phyloP scores from a whole-genome alignment of 2,113 vertebrate genomes.

The Xenotilapia flavipinnis region DNA sequence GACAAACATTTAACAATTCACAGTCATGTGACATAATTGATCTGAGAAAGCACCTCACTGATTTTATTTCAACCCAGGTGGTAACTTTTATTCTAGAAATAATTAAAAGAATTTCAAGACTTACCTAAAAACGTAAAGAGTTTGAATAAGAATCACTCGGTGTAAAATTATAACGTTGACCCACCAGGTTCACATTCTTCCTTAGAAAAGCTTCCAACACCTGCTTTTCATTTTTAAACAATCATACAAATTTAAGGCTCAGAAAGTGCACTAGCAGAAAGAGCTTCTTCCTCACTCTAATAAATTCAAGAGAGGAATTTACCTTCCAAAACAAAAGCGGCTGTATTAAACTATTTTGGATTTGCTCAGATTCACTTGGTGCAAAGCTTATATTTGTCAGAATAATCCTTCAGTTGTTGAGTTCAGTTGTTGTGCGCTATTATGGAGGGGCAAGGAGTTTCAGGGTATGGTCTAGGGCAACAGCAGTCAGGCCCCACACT shows the following conservation, averaged over 20 bases:
- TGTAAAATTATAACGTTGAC: background rate
- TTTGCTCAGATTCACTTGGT: background rate
- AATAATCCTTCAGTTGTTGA: background rate
- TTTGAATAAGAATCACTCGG: background rate
- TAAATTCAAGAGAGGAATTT: background rate
- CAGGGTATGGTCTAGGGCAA: conserved; percentile 78
- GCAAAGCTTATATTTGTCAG: background rate
- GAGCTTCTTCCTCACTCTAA: background rate
- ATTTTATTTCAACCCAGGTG: background rate
- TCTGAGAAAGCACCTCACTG: background rate
- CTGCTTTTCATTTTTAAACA: background rate
- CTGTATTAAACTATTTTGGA: background rate
- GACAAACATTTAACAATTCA: background rate
- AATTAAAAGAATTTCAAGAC: background rate
- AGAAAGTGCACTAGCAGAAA: background rate
- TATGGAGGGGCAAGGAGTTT: conserved; percentile 61
- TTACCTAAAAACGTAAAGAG: background rate
- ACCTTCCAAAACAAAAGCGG: background rate
- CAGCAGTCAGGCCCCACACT: conserved; percentile 88
- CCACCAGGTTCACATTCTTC: background rate
- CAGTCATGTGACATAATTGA: background rate
- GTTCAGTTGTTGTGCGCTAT: background rate
- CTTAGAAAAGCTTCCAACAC: background rate
- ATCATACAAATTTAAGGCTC: background rate
- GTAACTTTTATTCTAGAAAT: background rate